A percentile compares a stretch with the other conserved stretches of the same genome.
Conservation (phyloP, 2,888 invertebrate species). For the Enoplolaimus lenunculus region DNA sequence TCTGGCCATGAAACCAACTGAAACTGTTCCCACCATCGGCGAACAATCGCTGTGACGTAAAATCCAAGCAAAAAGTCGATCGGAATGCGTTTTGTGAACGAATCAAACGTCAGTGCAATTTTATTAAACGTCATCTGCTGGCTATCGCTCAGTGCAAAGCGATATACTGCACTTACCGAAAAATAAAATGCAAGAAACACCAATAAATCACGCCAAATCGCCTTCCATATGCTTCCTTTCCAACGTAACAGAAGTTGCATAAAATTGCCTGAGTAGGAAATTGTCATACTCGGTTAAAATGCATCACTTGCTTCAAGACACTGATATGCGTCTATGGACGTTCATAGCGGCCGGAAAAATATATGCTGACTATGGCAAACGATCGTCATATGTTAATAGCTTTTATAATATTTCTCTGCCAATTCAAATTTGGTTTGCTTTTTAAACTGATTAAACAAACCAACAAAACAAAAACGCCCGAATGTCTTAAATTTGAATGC, state of each 20-base stretch:
- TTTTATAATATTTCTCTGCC: no score
- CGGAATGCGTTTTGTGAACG: slow-evolving; percentile 30
- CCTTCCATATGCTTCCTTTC: slow-evolving; percentile 19
- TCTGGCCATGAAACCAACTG: slow-evolving; percentile 20
- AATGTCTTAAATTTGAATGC: no score
- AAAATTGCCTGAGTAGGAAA: slow-evolving; percentile 18
- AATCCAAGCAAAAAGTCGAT: slow-evolving; percentile 32
- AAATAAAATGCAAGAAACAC: slow-evolving; percentile 10
- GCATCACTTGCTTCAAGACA: no score
- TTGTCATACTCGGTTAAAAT: no score
- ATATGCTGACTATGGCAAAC: no score
- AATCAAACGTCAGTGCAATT: slow-evolving; percentile 25
- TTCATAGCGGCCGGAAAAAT: no score
- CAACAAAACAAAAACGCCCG: no score
- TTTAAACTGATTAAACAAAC: no score
- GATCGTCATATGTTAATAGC: no score
- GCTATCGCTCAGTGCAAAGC: not conserved
- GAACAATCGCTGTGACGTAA: slow-evolving; percentile 32
- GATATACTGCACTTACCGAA: not conserved
- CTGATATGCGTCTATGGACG: no score
- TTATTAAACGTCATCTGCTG: not conserved
- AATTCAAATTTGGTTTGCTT: no score
- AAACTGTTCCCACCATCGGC: slow-evolving; percentile 24
- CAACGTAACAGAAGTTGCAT: slow-evolving; percentile 12
- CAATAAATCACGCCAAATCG: not conserved